A percentile compares a stretch with the other conserved stretches of the same genome.
These are phyloP conservation scores for Platyscapa corneri DNA, from an alignment of 1,140 invertebrate species.

Conservation along the genomic window DNA sequence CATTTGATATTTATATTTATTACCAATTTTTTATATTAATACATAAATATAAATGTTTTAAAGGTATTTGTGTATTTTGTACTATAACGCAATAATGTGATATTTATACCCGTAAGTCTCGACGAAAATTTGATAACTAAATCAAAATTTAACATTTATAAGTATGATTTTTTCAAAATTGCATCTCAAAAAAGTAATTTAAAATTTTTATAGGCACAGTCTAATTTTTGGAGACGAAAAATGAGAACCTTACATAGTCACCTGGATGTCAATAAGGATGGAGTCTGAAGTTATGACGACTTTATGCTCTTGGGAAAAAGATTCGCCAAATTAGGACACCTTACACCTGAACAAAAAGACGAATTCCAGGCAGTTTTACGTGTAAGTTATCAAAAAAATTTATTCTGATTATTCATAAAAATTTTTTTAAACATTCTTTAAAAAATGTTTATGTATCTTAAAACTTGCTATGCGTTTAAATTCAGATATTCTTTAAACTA, in stretches of 20 bases:
- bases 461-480: no score
- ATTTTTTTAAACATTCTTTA: neutral
- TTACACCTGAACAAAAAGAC: slow-evolving; percentile 77
- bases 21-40: no score
- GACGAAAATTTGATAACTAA: no score
- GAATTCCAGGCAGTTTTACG: slow-evolving; percentile 81
- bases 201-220: slow-evolving; percentile 79
- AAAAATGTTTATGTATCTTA: no score
- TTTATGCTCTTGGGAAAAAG: slow-evolving; percentile 82
- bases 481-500: no score
- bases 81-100: no score
- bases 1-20: no score
- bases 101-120: no score
- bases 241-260: slow-evolving; percentile 89
- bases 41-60: no score
- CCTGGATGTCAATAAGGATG: slow-evolving; percentile 88
- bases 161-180: neutral
- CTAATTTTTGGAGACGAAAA: slow-evolving; percentile 91
- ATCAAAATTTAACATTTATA: neutral
- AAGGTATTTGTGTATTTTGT: no score
- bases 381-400: slow-evolving; percentile 70
- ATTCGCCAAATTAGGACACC: slow-evolving; percentile 83
- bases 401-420: neutral
- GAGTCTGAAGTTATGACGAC: slow-evolving; percentile 88
- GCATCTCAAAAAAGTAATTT: neutral